Base-by-base conservation (phyloP, 2,888 invertebrate species). In the Lasioglossum villosulum region DNA sequence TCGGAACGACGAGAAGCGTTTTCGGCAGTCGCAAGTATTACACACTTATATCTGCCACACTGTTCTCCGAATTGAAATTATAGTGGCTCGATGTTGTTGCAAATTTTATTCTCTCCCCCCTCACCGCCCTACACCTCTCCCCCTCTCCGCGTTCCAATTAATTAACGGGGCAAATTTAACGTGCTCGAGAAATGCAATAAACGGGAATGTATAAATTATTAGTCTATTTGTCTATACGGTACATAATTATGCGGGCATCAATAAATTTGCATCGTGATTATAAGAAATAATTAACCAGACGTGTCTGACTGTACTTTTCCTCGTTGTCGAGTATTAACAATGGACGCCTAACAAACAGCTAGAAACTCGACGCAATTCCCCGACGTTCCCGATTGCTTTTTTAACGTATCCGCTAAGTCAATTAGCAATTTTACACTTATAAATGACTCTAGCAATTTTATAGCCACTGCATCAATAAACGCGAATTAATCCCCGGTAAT, bases 131-230 rank as follows among this genome's bases (percentile, higher is more conserved):
- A 4, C 37, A 4, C 74, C 34, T 0, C 75, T 48, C 52, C 42
- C 52, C 23, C 0, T 4, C 34, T 23, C 34, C 78, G 75, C 45
- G 74, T n/a, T 27, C 37, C 71, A 45, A 84, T 84, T 84, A 75
- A 83, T 84, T 78, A 71, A 56, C 48, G 30, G 34, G n/a, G 30
- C 63, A 74, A 84, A 78, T 78, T 84, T 78, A 71, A 75, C 78
- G 72, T 30, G 37, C 30, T 10, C 72, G 72, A 73, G 56, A 63
- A 74, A 78, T 78, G 37, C 75, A 75, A 75, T 78, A 78, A 83
- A 75, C 78, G 66, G 23, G 71, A 75, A 74, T 71, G 78, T 63
- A 84, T 78, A 75, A 84, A 83, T 83, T 56, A 83, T 84, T 75
- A 56, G 71, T 75, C 63, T 72, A 71, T 70, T 84, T 78, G 70